Percentiles rank a stretch among this genome's conserved stretches.
Evolutionary conservation across 2,797 vertebrate species (phyloP).

Genomic region (Schizothorax lantsangensis): DNA sequence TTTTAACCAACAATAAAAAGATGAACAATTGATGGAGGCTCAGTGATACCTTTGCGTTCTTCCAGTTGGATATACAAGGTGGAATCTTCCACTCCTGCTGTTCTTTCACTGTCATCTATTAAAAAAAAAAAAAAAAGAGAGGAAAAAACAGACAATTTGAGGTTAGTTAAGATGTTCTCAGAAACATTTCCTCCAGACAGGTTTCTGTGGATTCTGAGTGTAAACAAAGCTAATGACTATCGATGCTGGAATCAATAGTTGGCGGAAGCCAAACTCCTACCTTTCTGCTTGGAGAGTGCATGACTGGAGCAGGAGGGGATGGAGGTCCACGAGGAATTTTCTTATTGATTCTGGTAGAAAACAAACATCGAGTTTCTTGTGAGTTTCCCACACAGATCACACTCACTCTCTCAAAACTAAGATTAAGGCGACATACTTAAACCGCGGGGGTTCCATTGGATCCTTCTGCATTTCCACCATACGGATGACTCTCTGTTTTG

Average conservation of each 20-base stretch:
- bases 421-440: slow-evolving; percentile 83
- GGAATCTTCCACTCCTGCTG: slow-evolving; percentile 99
- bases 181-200: slow-evolving; percentile 7
- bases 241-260: not conserved
- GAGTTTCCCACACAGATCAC: not conserved
- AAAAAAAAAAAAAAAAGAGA: slow-evolving; percentile 17
- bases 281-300: slow-evolving; percentile 99
- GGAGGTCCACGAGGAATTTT: slow-evolving; percentile 98
- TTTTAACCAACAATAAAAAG: not conserved
- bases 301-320: slow-evolving; percentile 96
- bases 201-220: not conserved
- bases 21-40: not conserved
- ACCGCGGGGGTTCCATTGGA: slow-evolving; percentile 97
- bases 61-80: slow-evolving; percentile 99
- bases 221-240: not conserved
- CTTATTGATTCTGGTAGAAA: slow-evolving; percentile 93
- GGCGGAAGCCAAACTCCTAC: slow-evolving; percentile 69
- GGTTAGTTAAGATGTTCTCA: not conserved
- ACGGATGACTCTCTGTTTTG: slow-evolving; percentile 97
- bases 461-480: slow-evolving; percentile 99
- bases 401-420: not conserved
- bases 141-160: not conserved
- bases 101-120: slow-evolving; percentile 98
- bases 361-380: slow-evolving; percentile 5
- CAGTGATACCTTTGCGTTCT: slow-evolving; percentile 92